Conservation (phyloP, 2,888 invertebrate species). For the Eristalis intricaria region DNA sequence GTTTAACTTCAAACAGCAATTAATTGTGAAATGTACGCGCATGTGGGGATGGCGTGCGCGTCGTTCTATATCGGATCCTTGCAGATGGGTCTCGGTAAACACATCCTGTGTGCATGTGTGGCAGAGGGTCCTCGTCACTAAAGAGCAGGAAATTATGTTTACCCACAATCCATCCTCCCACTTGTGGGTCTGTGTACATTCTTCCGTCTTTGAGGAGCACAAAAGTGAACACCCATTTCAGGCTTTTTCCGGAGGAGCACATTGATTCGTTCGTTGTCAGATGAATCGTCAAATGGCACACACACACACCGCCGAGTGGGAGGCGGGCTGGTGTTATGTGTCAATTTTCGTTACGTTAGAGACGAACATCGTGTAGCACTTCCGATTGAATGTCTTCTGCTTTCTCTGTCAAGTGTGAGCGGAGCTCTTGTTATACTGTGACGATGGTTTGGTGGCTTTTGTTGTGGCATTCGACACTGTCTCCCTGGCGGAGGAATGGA, state of each 20-base stretch:
- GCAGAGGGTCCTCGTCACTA: constrained; percentile 32
- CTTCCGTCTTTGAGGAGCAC: not conserved
- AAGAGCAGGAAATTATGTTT: constrained; percentile 69
- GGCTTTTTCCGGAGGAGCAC: not conserved
- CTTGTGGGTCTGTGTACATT: not conserved
- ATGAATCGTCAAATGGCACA: not conserved
- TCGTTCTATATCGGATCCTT: not conserved
- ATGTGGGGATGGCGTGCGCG: not conserved
- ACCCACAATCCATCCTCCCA: constrained; percentile 21
- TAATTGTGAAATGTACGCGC: constrained; percentile 4
- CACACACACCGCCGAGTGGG: too few species aligned
- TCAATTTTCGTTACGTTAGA: not conserved
- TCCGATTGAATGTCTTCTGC: constrained; percentile 18
- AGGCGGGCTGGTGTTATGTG: not conserved
- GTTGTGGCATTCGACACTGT: not conserved
- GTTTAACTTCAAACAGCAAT: constrained; percentile 19
- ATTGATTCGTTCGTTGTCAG: not conserved
- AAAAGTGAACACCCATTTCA: not conserved
- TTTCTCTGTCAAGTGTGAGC: not conserved
- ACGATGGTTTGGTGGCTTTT: not conserved
- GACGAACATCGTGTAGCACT: constrained; percentile 3
- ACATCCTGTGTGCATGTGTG: not conserved
- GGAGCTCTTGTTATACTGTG: not conserved
- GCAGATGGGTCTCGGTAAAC: not conserved
- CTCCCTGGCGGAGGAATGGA: not conserved